phyloP scores from a whole-genome alignment of 2,797 vertebrate genomes.

The Pipistrellus pygmaeus region DNA sequence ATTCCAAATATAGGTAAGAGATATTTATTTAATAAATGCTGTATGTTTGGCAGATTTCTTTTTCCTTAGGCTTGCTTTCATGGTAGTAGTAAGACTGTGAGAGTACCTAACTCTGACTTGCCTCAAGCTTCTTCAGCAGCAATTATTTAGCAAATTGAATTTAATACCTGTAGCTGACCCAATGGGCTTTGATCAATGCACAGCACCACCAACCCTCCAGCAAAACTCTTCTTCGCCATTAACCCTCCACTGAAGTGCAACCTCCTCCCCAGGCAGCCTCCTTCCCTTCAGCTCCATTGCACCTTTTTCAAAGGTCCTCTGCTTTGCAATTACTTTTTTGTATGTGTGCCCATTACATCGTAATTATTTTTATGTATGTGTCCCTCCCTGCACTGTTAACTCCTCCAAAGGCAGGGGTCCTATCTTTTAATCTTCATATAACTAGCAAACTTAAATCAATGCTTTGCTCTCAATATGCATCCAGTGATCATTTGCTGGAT shows the following conservation, averaged over 20 bases:
- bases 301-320: conserved; percentile 21
- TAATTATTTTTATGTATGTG: conserved; percentile 25
- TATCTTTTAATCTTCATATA: conserved; percentile 52
- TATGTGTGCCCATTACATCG: background rate
- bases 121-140: background rate
- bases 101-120: background rate
- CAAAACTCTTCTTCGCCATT: background rate
- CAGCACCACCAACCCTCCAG: background rate
- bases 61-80: background rate
- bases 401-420: conserved; percentile 8
- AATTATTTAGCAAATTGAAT: background rate
- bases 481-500: conserved; percentile 68
- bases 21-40: conserved; percentile 26
- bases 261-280: background rate
- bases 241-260: background rate
- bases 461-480: conserved; percentile 51
- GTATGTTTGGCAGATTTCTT: background rate
- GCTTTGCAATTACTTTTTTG: background rate
- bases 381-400: conserved; percentile 22
- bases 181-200: background rate
- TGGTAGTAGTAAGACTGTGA: background rate
- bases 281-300: background rate
- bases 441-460: conserved; percentile 67
- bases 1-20: background rate
- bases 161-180: background rate